Evolutionary conservation across 2,888 invertebrate species (phyloP).

Genomic region (Reticulitermes lucifugus): DNA sequence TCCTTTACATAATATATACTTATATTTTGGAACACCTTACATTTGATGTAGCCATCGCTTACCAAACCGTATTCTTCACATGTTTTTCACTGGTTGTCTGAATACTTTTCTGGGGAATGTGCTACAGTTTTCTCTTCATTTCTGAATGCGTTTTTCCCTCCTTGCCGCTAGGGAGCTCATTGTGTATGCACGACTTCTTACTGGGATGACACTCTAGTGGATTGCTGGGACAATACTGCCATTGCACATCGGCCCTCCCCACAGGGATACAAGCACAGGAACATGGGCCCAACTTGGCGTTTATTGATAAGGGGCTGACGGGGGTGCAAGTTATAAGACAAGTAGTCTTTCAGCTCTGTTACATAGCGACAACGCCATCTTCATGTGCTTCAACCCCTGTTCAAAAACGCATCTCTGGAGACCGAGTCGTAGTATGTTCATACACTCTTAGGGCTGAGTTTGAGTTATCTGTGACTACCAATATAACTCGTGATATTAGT

Average conservation of each 20-base stretch:
- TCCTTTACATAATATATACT: too few species aligned
- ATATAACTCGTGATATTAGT: too few species aligned
- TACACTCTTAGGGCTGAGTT: too few species aligned
- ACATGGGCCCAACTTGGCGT: neutral
- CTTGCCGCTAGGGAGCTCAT: neutral
- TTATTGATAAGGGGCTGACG: too few species aligned
- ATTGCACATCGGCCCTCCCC: neutral
- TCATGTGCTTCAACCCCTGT: too few species aligned
- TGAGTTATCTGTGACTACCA: too few species aligned
- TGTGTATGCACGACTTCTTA: neutral
- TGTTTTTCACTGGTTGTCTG: neutral
- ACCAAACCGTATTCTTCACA: neutral
- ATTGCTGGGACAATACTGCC: neutral
- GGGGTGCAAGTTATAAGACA: too few species aligned
- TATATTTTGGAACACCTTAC: neutral
- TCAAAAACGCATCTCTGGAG: too few species aligned
- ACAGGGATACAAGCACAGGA: neutral
- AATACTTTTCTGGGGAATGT: neutral
- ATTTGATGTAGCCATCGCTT: neutral
- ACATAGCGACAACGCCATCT: too few species aligned
- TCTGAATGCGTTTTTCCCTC: neutral
- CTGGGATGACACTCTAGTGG: neutral
- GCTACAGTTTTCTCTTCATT: conserved; percentile 13
- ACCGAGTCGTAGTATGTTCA: too few species aligned
- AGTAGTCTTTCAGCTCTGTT: too few species aligned